Evolutionary conservation across 2,113 vertebrate genomes (phyloP), one percentile per base, ranked within the genome.

Genomic region (Cyprinodon variegatus): DNA sequence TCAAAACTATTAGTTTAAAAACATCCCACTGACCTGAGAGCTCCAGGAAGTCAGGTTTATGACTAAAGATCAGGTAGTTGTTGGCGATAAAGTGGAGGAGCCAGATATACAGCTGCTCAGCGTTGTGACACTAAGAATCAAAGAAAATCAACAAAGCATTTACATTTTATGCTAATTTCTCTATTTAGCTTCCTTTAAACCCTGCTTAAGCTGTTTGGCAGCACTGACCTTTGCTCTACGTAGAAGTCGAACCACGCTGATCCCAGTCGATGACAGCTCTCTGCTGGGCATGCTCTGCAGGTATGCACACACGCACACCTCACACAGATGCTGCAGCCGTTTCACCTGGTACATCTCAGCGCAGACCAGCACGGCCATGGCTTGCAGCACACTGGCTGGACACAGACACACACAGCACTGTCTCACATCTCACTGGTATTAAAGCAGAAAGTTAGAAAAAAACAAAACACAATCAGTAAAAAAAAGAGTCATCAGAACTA

Each of bases 331-430:
- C 94, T 98, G 97, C 29, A 99, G 96, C 13, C 98, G 93, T 68
- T 97, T 96, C 53, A 99, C 97, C 75, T 99, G 98, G 92, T 99
- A 99, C 98, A 99, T 99, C 93, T 99, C 97, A 0, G 97, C 97
- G 70, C 97, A 99, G 83, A 99, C 96, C 79, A 99, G 84, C 85
- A 99, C 96, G 3, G 97, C 97, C 97, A 99, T 98, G 5, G 97
- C 98, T 89, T 99, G 97, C 66, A 97, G 92, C 90, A 98, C 96
- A 79, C 97, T 97, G 66, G 95, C 98, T 99, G 84, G 62, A 82
- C 79, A 90, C 68, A 90, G 61, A 87, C 68, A 80, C 68, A 83
- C 73, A 87, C 59, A 77, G 40, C 48, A 50, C 39, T 13, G 59
- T 46, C 53, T 45, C 4, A 73, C 57, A 39, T 41, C 14, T 12